These are phyloP conservation scores for Haemorhous mexicanus DNA, from an alignment of 2,113 vertebrate species.

Conservation along the genomic window DNA sequence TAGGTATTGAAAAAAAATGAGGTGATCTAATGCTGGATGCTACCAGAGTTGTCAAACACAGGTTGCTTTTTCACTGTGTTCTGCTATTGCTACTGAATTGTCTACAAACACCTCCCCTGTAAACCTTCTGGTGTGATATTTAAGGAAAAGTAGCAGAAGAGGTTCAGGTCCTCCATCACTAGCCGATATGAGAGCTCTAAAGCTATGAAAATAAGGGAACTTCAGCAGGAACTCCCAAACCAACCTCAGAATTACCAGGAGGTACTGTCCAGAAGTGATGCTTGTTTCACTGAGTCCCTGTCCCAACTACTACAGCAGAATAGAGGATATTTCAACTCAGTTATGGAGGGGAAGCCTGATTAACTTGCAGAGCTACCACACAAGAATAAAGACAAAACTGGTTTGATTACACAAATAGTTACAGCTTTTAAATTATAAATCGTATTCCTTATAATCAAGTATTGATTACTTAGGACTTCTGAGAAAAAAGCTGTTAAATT, in stretches of 20 bases:
- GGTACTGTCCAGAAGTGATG: not conserved
- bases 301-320: not conserved
- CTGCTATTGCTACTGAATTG: not conserved
- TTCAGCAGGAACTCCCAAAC: not conserved
- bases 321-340: not conserved
- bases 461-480: slow-evolving; percentile 5
- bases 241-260: not conserved
- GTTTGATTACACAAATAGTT: not conserved
- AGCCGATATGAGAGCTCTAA: not conserved
- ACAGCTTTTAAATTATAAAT: not conserved
- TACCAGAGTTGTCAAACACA: not conserved
- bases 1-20: not conserved
- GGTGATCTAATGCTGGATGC: not conserved
- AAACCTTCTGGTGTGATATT: not conserved
- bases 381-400: not conserved
- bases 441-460: not conserved
- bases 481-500: not conserved
- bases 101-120: not conserved
- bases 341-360: not conserved
- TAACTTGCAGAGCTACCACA: not conserved
- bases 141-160: not conserved
- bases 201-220: not conserved
- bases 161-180: not conserved
- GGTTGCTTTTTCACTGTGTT: not conserved
- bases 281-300: not conserved